These are phyloP conservation scores for Leiothrix lutea DNA, from an alignment of 2,113 vertebrate species.

Conservation along the genomic window DNA sequence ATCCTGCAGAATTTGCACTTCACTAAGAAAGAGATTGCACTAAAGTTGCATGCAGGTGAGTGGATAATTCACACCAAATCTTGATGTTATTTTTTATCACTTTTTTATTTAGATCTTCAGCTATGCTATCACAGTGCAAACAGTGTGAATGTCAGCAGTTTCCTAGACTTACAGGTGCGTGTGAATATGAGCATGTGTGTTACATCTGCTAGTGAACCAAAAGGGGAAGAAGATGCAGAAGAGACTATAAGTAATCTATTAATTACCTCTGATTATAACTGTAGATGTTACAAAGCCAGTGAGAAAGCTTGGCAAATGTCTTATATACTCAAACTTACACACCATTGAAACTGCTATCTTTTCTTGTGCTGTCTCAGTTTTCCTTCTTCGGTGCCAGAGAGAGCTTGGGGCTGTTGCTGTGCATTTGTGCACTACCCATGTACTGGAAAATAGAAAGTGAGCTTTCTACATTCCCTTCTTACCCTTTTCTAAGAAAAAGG, in stretches of 20 bases:
- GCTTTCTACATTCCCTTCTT: not conserved
- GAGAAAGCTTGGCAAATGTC: not conserved
- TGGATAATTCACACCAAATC: not conserved
- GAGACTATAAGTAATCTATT: not conserved
- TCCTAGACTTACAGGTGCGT: not conserved
- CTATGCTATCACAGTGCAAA: not conserved
- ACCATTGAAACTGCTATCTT: not conserved
- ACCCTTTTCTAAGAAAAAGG: not conserved
- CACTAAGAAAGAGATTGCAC: not conserved
- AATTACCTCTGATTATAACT: not conserved
- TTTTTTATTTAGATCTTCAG: not conserved
- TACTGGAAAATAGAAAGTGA: not conserved
- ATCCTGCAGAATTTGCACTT: not conserved
- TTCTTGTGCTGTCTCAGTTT: not conserved
- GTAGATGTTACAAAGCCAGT: not conserved
- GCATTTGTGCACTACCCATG: accelerated
- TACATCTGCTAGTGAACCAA: not conserved
- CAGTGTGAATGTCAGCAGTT: not conserved
- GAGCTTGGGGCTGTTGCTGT: not conserved
- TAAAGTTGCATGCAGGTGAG: not conserved
- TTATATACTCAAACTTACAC: not conserved
- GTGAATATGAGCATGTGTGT: not conserved
- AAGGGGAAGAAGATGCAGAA: not conserved
- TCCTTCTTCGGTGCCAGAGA: not conserved
- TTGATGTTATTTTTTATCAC: not conserved